Evolutionary conservation across 2,888 invertebrate species (phyloP).

Genomic region (Thereva unica): DNA sequence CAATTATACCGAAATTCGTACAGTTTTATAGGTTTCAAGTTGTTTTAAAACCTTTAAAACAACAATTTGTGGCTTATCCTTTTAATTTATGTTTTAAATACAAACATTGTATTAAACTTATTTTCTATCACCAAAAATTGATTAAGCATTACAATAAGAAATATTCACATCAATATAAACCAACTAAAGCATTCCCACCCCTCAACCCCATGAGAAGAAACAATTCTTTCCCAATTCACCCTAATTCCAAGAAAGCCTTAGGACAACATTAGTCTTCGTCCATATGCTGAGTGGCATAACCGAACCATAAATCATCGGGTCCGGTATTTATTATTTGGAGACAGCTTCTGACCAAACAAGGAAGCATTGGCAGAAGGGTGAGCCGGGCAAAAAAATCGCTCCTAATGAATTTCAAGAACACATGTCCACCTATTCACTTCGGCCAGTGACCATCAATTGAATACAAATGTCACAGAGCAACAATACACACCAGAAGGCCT

Average conservation of each 20-base stretch:
- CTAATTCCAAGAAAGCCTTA: slow-evolving; percentile 32
- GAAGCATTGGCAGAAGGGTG: slow-evolving; percentile 2
- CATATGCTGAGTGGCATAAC: slow-evolving; percentile 42
- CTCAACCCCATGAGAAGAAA: slow-evolving; percentile 8
- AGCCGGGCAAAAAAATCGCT: slow-evolving; percentile 15
- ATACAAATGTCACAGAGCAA: slow-evolving; percentile 41
- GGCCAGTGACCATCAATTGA: slow-evolving; percentile 41
- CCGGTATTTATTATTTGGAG: slow-evolving; percentile 41
- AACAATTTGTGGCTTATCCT: too few species aligned
- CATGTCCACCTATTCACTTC: slow-evolving; percentile 43
- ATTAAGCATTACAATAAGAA: too few species aligned
- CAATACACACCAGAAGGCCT: slow-evolving; percentile 13
- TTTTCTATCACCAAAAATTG: too few species aligned
- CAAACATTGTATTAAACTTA: too few species aligned
- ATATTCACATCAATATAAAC: slow-evolving; percentile 1
- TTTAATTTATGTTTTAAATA: too few species aligned
- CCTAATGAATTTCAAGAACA: slow-evolving; percentile 43
- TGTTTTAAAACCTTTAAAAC: too few species aligned
- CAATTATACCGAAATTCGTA: too few species aligned
- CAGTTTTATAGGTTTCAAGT: too few species aligned
- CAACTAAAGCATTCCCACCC: neutral
- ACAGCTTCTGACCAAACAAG: slow-evolving; percentile 33
- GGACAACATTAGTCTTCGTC: slow-evolving; percentile 42
- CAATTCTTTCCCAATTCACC: slow-evolving; percentile 32
- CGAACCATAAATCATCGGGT: slow-evolving; percentile 41